Evolutionary conservation across 2,888 invertebrate species (phyloP).

Genomic region (Boloria euphrosyne): DNA sequence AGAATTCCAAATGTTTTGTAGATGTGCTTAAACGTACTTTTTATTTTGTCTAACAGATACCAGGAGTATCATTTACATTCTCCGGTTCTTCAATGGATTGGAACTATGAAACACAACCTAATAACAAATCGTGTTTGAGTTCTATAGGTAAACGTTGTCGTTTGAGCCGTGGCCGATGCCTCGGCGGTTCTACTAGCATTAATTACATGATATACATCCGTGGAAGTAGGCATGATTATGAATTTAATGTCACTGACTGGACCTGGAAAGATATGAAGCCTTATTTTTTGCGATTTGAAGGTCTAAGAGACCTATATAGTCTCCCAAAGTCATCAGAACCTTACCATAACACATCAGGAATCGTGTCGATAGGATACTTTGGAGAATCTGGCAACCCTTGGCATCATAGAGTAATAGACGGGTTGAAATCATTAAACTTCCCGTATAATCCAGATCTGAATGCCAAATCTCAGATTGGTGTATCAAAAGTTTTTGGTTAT

Average conservation of each 20-base stretch:
- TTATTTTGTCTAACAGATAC: slow-evolving; percentile 50
- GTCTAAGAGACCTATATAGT: slow-evolving; percentile 48
- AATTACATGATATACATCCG: slow-evolving; percentile 61
- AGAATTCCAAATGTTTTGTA: background rate
- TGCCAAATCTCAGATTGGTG: too few relatives aligned
- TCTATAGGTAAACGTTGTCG: slow-evolving; percentile 48
- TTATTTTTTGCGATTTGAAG: slow-evolving; percentile 61
- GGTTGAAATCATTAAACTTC: too few relatives aligned
- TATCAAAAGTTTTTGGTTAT: too few relatives aligned
- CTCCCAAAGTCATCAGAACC: slow-evolving; percentile 54
- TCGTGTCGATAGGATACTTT: too few relatives aligned
- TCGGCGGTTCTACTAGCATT: slow-evolving; percentile 54
- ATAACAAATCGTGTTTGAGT: slow-evolving; percentile 60
- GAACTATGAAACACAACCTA: slow-evolving; percentile 55
- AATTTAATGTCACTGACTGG: slow-evolving; percentile 57
- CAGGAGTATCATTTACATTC: slow-evolving; percentile 46
- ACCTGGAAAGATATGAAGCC: slow-evolving; percentile 57
- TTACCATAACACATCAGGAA: slow-evolving; percentile 49
- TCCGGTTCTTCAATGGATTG: slow-evolving; percentile 56
- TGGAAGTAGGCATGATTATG: slow-evolving; percentile 57
- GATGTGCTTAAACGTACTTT: background rate
- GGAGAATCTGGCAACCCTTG: too few relatives aligned
- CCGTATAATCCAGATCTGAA: too few relatives aligned
- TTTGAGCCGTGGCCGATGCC: slow-evolving; percentile 61
- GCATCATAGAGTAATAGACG: too few relatives aligned